Conservation (phyloP, 2,797 vertebrate genomes). For the Semaprochilodus insignis region DNA sequence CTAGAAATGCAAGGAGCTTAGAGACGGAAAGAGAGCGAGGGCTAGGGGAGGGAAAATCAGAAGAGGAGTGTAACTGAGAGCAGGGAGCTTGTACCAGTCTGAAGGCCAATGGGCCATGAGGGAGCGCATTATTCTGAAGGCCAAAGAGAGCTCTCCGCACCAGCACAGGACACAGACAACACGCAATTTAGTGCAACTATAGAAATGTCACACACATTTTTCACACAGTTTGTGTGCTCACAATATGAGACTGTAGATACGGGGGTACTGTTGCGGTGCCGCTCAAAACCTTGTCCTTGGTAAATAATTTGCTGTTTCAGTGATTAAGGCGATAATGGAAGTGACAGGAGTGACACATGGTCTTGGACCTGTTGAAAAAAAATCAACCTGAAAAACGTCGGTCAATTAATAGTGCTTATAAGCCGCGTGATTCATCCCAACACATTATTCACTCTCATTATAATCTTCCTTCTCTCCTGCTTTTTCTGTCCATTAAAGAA, state of each 20-base stretch:
- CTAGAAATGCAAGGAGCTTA: conserved; percentile 1
- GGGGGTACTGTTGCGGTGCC: not conserved
- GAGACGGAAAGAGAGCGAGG: not conserved
- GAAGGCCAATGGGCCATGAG: conserved; percentile 39
- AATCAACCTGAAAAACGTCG: not conserved
- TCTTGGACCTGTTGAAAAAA: not conserved
- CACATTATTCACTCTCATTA: too few species aligned
- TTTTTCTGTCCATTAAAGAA: too few species aligned
- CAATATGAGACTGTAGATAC: conserved; percentile 6
- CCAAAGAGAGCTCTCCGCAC: conserved; percentile 16
- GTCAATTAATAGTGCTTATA: not conserved
- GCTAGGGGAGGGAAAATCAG: not conserved
- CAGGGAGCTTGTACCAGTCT: conserved; percentile 33
- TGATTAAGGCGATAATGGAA: conserved; percentile 26
- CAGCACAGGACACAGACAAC: conserved; percentile 18
- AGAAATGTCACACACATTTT: conserved; percentile 27
- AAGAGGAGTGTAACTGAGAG: conserved; percentile 19
- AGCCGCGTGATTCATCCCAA: not conserved
- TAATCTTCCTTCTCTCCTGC: too few species aligned
- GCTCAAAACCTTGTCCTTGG: conserved; percentile 20
- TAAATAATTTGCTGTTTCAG: conserved; percentile 24
- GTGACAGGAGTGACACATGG: conserved; percentile 31
- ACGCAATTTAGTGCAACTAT: conserved; percentile 14
- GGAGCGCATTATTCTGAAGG: conserved; percentile 42
- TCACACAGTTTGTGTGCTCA: not conserved